phyloP scores from a whole-genome alignment of 2,888 invertebrate genomes.

The Cyrtodaria siliqua region DNA sequence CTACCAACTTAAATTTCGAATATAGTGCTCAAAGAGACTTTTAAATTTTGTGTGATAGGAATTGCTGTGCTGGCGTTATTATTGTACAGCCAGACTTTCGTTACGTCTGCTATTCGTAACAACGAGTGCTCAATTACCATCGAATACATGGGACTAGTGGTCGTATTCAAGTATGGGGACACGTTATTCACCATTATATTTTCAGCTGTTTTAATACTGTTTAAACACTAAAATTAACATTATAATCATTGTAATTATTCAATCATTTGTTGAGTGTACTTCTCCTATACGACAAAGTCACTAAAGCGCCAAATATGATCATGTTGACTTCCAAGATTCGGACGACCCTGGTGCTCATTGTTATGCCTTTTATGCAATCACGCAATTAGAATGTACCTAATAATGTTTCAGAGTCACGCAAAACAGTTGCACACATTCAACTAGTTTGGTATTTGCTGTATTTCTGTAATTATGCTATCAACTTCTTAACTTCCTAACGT shows the following conservation, averaged over 20 bases:
- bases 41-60: conserved; percentile 55
- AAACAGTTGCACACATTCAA: conserved; percentile 62
- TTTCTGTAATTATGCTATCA: conserved; percentile 74
- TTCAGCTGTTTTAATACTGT: conserved; percentile 74
- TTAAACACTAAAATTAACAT: conserved; percentile 73
- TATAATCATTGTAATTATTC: conserved; percentile 63
- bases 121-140: conserved; percentile 55
- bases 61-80: conserved; percentile 66
- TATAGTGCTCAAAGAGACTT: conserved; percentile 71
- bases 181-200: conserved; percentile 72
- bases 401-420: conserved; percentile 55
- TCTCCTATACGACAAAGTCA: conserved; percentile 46
- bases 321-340: conserved; percentile 72
- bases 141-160: conserved; percentile 58
- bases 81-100: conserved; percentile 76
- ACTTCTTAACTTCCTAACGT: too few relatives aligned
- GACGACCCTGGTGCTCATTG: conserved; percentile 76
- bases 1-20: conserved; percentile 89
- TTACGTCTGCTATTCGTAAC: conserved; percentile 62
- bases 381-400: conserved; percentile 73
- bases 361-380: conserved; percentile 81
- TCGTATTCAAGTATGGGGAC: conserved; percentile 74
- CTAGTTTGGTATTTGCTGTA: conserved; percentile 74
- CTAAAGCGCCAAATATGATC: conserved; percentile 22
- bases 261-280: conserved; percentile 42